Evolutionary conservation across 1,140 invertebrate species (phyloP).

Genomic region (Druon quercuslanigerum): DNA sequence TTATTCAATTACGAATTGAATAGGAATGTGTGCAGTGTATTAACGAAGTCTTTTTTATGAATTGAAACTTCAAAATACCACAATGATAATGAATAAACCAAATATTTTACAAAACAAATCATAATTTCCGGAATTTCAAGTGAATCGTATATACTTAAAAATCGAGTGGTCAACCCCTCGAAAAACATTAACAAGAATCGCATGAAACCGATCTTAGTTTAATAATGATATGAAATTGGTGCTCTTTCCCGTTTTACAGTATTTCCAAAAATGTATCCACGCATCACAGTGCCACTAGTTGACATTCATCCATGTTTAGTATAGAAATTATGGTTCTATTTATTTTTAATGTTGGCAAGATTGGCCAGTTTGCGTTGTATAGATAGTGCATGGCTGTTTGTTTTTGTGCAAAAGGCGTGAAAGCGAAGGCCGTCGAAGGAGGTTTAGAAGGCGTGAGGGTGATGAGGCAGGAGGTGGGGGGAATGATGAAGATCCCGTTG

Average conservation of each 20-base stretch:
- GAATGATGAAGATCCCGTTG: conserved; percentile 64
- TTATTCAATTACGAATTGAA: too few relatives aligned
- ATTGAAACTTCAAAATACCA: background rate
- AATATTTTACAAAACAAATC: background rate
- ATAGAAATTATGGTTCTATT: background rate
- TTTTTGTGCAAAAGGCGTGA: conserved; percentile 71
- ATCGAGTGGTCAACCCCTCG: background rate
- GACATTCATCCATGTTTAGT: conserved; percentile 34
- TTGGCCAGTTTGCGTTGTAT: conserved; percentile 56
- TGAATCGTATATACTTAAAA: background rate
- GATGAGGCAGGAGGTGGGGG: conserved; percentile 64
- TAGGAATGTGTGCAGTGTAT: too few relatives aligned
- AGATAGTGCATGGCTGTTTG: conserved; percentile 73
- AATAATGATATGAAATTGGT: conserved; percentile 42
- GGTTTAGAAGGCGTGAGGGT: conserved; percentile 67
- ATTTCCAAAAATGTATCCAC: conserved; percentile 34
- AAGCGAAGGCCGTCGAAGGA: conserved; percentile 69
- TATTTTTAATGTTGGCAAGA: conserved; percentile 48
- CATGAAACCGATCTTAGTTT: too few relatives aligned
- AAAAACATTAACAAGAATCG: background rate
- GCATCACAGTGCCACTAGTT: conserved; percentile 39
- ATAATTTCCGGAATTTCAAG: too few relatives aligned
- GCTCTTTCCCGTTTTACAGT: conserved; percentile 47
- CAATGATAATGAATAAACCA: conserved; percentile 27
- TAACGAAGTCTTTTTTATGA: too few relatives aligned